These are phyloP conservation scores for Magallana gigas DNA, from an alignment of 1,140 invertebrate species.

Conservation along the genomic window DNA sequence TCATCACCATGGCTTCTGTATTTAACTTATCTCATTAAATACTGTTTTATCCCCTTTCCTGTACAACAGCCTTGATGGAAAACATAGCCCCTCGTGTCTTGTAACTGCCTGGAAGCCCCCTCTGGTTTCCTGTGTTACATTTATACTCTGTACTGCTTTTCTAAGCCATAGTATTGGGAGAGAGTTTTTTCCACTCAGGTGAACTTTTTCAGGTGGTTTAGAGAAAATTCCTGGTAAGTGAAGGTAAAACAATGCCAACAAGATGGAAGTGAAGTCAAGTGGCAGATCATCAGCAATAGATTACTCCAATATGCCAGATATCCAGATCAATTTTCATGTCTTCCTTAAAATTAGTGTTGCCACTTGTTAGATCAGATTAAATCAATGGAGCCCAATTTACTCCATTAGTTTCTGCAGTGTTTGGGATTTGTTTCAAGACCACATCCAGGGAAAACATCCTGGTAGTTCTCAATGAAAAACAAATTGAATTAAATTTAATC, in stretches of 20 bases:
- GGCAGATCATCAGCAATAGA: slow-evolving; percentile 15
- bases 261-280: slow-evolving; percentile 1
- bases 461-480: slow-evolving; percentile 21
- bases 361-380: slow-evolving; percentile 30
- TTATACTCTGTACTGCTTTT: not conserved
- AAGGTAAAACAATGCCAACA: not conserved
- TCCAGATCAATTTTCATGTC: slow-evolving; percentile 24
- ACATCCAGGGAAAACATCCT: not conserved
- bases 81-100: slow-evolving; percentile 15
- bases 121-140: not conserved
- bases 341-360: slow-evolving; percentile 28
- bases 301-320: slow-evolving; percentile 7
- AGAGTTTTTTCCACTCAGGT: not conserved
- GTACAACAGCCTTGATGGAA: slow-evolving; percentile 1
- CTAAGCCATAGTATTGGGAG: not conserved
- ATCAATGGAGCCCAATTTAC: slow-evolving; percentile 20
- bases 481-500: slow-evolving; percentile 25
- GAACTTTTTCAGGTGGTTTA: slow-evolving; percentile 22
- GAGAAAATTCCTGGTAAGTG: not conserved
- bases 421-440: not conserved
- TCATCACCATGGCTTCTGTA: slow-evolving; percentile 24
- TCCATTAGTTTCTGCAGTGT: not conserved
- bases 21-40: slow-evolving; percentile 1
- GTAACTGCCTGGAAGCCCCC: not conserved
- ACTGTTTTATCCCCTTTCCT: not conserved